phyloP scores from a whole-genome alignment of 2,797 vertebrate genomes.

The Malacoraja senta region DNA sequence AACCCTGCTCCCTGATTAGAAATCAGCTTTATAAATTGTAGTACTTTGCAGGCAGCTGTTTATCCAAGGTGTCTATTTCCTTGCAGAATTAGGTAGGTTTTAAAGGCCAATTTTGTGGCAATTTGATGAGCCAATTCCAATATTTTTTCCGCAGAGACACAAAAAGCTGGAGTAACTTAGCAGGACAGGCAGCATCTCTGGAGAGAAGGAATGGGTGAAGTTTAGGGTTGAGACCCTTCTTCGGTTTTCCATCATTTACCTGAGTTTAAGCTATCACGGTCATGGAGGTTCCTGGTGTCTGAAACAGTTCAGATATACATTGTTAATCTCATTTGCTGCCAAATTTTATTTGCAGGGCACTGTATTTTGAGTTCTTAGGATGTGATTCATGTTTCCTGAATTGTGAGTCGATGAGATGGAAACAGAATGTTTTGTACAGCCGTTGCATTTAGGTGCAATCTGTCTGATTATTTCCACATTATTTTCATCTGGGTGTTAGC shows the following conservation, averaged over 20 bases:
- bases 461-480: slow-evolving; percentile 1
- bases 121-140: background rate
- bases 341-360: background rate
- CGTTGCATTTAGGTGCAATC: background rate
- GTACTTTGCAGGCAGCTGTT: background rate
- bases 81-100: background rate
- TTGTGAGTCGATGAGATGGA: background rate
- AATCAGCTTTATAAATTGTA: background rate
- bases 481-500: background rate
- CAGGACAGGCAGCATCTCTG: no score
- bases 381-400: slow-evolving; percentile 18
- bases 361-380: background rate
- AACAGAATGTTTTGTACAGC: background rate
- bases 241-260: background rate
- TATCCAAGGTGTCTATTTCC: background rate
- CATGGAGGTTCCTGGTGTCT: background rate
- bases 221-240: no score
- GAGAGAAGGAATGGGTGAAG: no score
- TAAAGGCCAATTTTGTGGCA: background rate
- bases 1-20: background rate
- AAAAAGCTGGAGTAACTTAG: no score
- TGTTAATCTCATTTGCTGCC: background rate
- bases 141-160: background rate
- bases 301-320: no score
- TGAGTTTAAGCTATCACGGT: background rate